phyloP scores from a whole-genome alignment of 2,113 vertebrate genomes.

The Puntigrus tetrazona region DNA sequence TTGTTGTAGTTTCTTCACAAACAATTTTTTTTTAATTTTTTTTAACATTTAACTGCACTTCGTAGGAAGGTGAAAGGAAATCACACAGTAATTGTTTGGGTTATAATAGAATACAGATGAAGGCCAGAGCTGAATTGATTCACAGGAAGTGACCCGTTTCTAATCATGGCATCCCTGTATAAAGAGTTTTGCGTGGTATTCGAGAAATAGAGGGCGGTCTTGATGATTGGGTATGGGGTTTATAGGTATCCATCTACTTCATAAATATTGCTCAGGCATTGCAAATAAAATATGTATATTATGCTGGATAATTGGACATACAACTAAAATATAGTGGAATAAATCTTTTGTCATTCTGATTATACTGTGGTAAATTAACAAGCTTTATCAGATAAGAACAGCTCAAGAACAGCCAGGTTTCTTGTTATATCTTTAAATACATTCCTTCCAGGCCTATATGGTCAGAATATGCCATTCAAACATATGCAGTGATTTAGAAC shows the following conservation, averaged over 20 bases:
- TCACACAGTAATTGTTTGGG: not conserved
- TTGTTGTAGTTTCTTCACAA: not conserved
- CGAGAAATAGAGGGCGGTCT: not conserved
- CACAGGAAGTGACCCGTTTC: not conserved
- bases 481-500: not conserved
- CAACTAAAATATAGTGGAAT: not conserved
- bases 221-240: not conserved
- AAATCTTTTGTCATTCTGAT: no score
- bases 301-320: not conserved
- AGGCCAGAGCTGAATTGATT: constrained; percentile 4
- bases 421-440: not conserved
- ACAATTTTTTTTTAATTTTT: not conserved
- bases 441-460: not conserved
- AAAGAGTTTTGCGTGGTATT: not conserved
- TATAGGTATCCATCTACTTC: not conserved
- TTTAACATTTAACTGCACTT: not conserved
- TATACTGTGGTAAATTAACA: not conserved
- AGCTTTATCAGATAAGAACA: not conserved
- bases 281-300: not conserved
- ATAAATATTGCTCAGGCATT: not conserved
- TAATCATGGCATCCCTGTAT: not conserved
- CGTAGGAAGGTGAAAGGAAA: not conserved
- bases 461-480: not conserved
- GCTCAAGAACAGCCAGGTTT: constrained; percentile 2
- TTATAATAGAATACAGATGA: not conserved